Conservation (phyloP, 2,888 invertebrate species). For the Oxyteleia sp. region DNA sequence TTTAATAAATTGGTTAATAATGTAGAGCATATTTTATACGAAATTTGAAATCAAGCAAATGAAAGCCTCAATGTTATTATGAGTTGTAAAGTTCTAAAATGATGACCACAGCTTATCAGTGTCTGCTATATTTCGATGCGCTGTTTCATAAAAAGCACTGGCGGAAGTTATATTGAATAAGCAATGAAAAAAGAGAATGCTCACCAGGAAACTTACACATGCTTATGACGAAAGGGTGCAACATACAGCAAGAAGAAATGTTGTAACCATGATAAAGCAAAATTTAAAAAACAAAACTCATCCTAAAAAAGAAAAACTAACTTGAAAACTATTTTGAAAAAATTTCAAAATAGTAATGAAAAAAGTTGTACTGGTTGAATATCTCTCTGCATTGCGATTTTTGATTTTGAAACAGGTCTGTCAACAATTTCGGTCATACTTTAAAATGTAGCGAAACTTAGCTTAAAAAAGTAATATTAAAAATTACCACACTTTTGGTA, state of each 20-base stretch:
- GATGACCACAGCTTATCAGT: slow-evolving; percentile 41
- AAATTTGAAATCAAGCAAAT: slow-evolving; percentile 71
- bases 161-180: slow-evolving; percentile 24
- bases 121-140: slow-evolving; percentile 7
- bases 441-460: slow-evolving; percentile 52
- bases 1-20: slow-evolving; percentile 66
- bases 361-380: slow-evolving; percentile 1
- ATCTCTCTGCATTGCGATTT: slow-evolving; percentile 15
- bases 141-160: slow-evolving; percentile 20
- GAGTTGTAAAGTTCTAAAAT: slow-evolving; percentile 71
- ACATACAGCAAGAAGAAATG: slow-evolving; percentile 19
- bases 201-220: slow-evolving; percentile 34
- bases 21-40: slow-evolving; percentile 52
- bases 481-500: too few species aligned
- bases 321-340: slow-evolving; percentile 16
- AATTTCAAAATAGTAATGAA: slow-evolving; percentile 52
- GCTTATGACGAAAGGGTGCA: slow-evolving; percentile 13
- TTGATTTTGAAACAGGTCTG: slow-evolving; percentile 42
- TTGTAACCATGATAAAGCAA: slow-evolving; percentile 13
- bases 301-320: slow-evolving; percentile 26
- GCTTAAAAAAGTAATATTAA: too few species aligned
- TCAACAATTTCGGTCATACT: slow-evolving; percentile 21
- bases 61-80: slow-evolving; percentile 72
- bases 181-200: slow-evolving; percentile 15
- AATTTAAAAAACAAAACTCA: too few species aligned